Evolutionary conservation across 2,797 vertebrate genomes (phyloP).

Genomic region (Scolopax bukidnonensis): DNA sequence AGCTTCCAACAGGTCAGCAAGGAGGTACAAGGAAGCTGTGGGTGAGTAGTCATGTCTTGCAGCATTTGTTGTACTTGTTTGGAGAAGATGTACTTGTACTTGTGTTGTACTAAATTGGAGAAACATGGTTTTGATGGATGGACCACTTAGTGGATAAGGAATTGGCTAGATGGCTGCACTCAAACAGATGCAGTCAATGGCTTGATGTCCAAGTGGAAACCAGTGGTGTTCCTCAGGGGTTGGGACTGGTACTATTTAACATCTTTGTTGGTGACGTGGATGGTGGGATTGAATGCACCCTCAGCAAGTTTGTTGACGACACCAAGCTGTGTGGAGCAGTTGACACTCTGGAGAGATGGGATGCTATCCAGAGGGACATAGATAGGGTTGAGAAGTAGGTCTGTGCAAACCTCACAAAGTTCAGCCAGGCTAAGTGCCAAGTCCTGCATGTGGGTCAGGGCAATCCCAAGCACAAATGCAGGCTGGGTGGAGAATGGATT

Average conservation of each 20-base stretch:
- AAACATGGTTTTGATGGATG: background rate
- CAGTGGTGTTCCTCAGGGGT: background rate
- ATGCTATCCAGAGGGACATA: background rate
- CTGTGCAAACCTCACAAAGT: too few relatives aligned
- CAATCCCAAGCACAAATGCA: too few relatives aligned
- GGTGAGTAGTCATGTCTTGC: constrained; percentile 80
- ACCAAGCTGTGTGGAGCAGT: background rate
- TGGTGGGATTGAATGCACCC: background rate
- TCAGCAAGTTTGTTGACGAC: background rate
- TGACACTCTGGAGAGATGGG: background rate
- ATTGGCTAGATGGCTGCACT: background rate
- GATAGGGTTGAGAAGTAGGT: too few relatives aligned
- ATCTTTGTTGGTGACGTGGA: background rate
- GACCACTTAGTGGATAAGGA: background rate
- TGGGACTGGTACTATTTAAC: background rate
- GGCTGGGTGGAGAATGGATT: too few relatives aligned
- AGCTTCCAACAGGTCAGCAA: constrained; percentile 97
- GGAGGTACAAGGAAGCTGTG: constrained; percentile 93
- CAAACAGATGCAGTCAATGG: background rate
- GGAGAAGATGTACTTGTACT: too few relatives aligned
- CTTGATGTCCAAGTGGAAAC: background rate
- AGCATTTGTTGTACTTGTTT: background rate
- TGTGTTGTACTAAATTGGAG: background rate
- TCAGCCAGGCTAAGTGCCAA: too few relatives aligned
- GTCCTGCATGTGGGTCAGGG: too few relatives aligned